These are phyloP conservation scores for Physella acuta DNA, from an alignment of 1,140 invertebrate genomes.

Conservation along the genomic window DNA sequence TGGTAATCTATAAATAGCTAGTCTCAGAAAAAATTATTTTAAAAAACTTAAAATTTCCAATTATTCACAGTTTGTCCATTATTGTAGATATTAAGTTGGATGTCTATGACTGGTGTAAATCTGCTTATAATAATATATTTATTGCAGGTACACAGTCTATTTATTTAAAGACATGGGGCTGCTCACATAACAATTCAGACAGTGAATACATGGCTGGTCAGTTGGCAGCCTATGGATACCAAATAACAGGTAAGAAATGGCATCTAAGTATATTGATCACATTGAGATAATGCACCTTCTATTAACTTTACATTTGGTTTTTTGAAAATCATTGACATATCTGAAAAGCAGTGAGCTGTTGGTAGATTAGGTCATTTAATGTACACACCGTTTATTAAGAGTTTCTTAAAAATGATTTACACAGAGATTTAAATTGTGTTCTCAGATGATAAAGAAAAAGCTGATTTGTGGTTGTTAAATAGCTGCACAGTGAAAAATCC, in stretches of 20 bases:
- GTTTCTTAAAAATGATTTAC: too few species aligned
- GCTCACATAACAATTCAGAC: slow-evolving; percentile 94
- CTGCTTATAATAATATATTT: background rate
- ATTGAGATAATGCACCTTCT: background rate
- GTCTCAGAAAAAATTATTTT: background rate
- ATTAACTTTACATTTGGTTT: too few species aligned
- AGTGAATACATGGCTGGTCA: slow-evolving; percentile 95
- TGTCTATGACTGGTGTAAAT: background rate
- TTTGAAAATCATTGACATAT: too few species aligned
- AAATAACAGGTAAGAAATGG: slow-evolving; percentile 65
- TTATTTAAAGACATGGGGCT: slow-evolving; percentile 96
- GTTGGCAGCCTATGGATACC: slow-evolving; percentile 83
- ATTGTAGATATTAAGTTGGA: background rate
- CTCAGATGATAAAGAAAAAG: slow-evolving; percentile 73
- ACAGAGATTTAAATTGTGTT: background rate
- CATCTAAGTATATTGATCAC: too few species aligned
- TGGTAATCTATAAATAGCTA: too few species aligned
- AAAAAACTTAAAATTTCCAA: background rate
- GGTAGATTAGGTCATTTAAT: too few species aligned
- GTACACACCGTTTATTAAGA: too few species aligned
- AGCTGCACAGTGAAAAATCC: slow-evolving; percentile 98
- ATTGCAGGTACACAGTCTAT: slow-evolving; percentile 80
- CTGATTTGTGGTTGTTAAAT: slow-evolving; percentile 93
- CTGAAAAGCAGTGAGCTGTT: too few species aligned
- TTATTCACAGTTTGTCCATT: too few species aligned